These are phyloP conservation scores for Nymphalis c-album DNA, from an alignment of 2,888 invertebrate species.

Conservation along the genomic window DNA sequence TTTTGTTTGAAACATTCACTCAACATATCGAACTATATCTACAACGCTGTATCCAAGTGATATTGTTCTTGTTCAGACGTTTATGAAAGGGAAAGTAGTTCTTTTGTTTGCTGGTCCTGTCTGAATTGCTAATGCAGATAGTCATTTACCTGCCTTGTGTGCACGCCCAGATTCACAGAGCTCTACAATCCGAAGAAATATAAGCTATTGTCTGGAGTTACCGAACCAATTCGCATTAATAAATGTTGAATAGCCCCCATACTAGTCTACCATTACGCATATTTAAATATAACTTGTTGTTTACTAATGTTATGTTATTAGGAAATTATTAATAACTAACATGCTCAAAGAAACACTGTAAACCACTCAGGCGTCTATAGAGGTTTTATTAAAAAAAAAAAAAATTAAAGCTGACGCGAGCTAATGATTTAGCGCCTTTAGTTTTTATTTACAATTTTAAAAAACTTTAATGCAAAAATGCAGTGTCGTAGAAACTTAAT, in stretches of 20 bases:
- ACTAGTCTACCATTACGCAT: conserved; percentile 38
- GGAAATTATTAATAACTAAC: conserved; percentile 5
- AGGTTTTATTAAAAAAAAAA: too few relatives aligned
- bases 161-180: conserved; percentile 50
- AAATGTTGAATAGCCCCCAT: conserved; percentile 58
- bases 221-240: conserved; percentile 62
- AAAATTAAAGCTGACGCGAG: too few relatives aligned
- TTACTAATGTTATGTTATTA: conserved; percentile 13
- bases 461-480: too few relatives aligned
- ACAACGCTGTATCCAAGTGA: conserved; percentile 42
- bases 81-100: conserved; percentile 60
- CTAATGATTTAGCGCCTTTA: too few relatives aligned
- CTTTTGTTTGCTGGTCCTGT: conserved; percentile 60
- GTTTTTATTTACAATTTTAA: too few relatives aligned
- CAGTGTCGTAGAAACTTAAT: too few relatives aligned
- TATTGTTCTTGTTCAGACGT: conserved; percentile 55
- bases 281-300: conserved; percentile 13
- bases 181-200: conserved; percentile 57
- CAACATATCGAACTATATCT: conserved; percentile 45
- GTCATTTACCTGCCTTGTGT: conserved; percentile 59
- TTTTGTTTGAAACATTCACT: conserved; percentile 12
- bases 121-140: conserved; percentile 63
- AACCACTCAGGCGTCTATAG: too few relatives aligned
- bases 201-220: conserved; percentile 58
- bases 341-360: too few relatives aligned